Evolutionary conservation across 2,797 vertebrate genomes (phyloP).

Genomic region (Sebastes iracundus): DNA sequence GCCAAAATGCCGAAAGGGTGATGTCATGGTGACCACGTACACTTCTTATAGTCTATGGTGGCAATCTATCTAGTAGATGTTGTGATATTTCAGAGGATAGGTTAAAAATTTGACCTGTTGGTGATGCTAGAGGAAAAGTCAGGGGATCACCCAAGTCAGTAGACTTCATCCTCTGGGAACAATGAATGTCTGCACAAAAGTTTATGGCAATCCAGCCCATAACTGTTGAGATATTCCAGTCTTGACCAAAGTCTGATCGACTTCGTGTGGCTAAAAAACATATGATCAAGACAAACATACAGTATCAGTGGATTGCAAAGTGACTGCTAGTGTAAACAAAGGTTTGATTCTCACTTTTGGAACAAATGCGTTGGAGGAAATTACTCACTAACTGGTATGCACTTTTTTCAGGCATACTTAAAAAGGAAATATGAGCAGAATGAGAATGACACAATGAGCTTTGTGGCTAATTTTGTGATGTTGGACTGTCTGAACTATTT

Average conservation of each 20-base stretch:
- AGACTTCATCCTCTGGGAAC: not conserved
- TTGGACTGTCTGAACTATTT: not conserved
- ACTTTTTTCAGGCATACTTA: not conserved
- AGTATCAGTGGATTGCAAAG: not conserved
- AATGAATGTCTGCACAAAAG: not conserved
- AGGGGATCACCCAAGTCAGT: not conserved
- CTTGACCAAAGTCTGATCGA: not conserved
- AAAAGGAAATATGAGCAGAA: not conserved
- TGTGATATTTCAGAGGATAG: not conserved
- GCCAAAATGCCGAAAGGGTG: not conserved
- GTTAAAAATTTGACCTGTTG: accelerated
- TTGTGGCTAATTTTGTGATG: not conserved
- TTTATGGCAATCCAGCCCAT: not conserved
- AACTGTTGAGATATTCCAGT: not conserved
- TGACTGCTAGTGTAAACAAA: not conserved
- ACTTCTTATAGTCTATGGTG: not conserved
- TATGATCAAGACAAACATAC: not conserved
- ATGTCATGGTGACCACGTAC: not conserved
- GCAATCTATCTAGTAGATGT: not conserved
- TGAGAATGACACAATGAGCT: not conserved
- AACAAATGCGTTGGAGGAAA: not conserved
- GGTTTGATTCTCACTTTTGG: not conserved
- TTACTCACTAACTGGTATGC: not conserved
- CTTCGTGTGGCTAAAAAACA: not conserved
- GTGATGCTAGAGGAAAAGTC: not conserved